Percentiles rank a stretch among this genome's conserved stretches.
Conservation (phyloP, 2,797 vertebrate genomes). For the Distichodus sexfasciatus region DNA sequence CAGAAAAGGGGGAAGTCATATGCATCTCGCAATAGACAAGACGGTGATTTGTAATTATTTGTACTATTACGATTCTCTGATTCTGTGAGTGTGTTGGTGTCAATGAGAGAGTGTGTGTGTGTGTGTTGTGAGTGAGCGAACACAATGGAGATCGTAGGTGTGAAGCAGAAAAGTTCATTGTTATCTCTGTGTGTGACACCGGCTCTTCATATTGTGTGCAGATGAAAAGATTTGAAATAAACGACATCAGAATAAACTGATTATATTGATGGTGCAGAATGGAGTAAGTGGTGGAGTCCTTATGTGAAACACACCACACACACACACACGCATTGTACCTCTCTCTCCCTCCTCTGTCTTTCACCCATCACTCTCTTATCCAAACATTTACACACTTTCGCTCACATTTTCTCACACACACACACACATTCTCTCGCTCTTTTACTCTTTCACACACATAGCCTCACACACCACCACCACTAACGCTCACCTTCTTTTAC, state of each 20-base stretch:
- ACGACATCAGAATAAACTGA: slow-evolving; percentile 38
- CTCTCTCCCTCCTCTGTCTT: too few species aligned
- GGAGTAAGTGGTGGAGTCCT: not conserved
- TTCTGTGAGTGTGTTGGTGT: slow-evolving; percentile 1
- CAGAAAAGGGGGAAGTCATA: not conserved
- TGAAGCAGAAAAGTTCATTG: slow-evolving; percentile 38
- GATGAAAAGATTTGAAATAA: slow-evolving; percentile 40
- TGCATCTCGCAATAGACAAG: slow-evolving; percentile 18
- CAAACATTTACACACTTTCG: too few species aligned
- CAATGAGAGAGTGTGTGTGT: not conserved
- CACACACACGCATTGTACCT: too few species aligned
- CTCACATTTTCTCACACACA: not conserved
- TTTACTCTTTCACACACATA: too few species aligned
- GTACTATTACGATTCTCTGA: slow-evolving; percentile 39
- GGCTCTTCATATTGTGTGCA: slow-evolving; percentile 48
- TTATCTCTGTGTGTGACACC: slow-evolving; percentile 44
- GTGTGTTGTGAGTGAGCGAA: not conserved
- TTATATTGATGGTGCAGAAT: slow-evolving; percentile 13
- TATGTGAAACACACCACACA: too few species aligned
- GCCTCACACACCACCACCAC: too few species aligned
- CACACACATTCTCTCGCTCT: too few species aligned
- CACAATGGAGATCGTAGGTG: slow-evolving; percentile 22
- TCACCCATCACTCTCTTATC: too few species aligned
- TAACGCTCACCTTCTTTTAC: too few species aligned
- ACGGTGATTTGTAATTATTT: slow-evolving; percentile 33